Base-by-base conservation (phyloP, 1,140 invertebrate genomes). In the Nebria ingens region DNA sequence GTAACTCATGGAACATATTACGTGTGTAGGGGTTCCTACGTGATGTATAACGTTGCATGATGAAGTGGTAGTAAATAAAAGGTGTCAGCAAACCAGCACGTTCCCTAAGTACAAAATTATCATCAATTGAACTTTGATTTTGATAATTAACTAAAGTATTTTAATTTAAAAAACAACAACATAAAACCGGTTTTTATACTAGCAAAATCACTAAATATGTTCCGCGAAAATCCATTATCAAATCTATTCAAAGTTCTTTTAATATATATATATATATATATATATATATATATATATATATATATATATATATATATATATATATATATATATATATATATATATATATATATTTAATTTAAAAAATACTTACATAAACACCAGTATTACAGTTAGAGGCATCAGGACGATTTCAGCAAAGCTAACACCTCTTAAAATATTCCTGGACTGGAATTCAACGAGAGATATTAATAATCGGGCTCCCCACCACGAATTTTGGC, bases 1-100 rank as follows among this genome's bases (percentile, higher is more conserved):
- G 76, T 54, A 91, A 68, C 70, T 94, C 91, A 53, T 78, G 76
- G 73, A 94, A 95, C 68, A 92, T 85, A 60, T 87, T 90, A 58
- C 91, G 83, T 19, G 90, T 95, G 73, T 93, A 95, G 0, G 93
- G 93, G 80, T 98, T 98, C 63, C 95, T 85, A 55, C 90, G 81
- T 3, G 93, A 97, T 29, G 85, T 74, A 73, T 97, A 93, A 51
- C 95, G 83, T 64, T 94, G 72, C 42, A 83, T 81, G 56, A 98
- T 73, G 72, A 98, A 98, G 65, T 95, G 90, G 73, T 96, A 97
- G 75, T 97, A 98, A 51, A 96, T 80, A 68, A 97, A 87, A 29
- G 93, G 92, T 25, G 93, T 87, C 58, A 97, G 74, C 17, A 96
- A 70, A 52, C 86, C 86, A 64, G 85, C 86, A 68, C 85, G 83